These are phyloP conservation scores for Parnassius mnemosyne DNA, from an alignment of 2,888 invertebrate genomes.

Conservation along the genomic window DNA sequence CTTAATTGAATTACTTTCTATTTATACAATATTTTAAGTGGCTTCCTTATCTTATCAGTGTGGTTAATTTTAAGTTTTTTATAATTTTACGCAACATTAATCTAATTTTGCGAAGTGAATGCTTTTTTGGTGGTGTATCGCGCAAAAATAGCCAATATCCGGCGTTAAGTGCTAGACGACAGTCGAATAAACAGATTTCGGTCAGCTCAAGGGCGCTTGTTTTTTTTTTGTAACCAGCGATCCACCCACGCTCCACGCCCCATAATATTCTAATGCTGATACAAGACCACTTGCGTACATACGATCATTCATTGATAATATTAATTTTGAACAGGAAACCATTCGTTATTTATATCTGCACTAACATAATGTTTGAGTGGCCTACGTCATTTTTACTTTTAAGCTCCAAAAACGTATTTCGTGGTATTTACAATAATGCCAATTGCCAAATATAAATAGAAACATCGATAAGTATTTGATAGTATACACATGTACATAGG, in stretches of 20 bases:
- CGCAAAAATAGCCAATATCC: constrained; percentile 72
- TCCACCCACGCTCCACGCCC: constrained; percentile 44
- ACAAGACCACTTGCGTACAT: constrained; percentile 33
- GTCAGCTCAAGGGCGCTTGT: constrained; percentile 61
- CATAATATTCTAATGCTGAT: constrained; percentile 28
- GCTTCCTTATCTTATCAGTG: too few relatives aligned
- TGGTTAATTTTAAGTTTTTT: constrained; percentile 18
- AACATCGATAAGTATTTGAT: not conserved
- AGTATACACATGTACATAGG: too few relatives aligned
- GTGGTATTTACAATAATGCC: not conserved
- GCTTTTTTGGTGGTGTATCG: constrained; percentile 56
- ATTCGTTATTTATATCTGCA: constrained; percentile 14
- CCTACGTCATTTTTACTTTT: constrained; percentile 14
- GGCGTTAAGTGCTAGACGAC: constrained; percentile 77
- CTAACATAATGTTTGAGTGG: constrained; percentile 1
- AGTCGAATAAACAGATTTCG: constrained; percentile 70
- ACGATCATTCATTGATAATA: constrained; percentile 28
- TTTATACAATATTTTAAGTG: too few relatives aligned
- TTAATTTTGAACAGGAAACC: constrained; percentile 18
- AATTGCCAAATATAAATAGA: not conserved
- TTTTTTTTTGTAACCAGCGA: constrained; percentile 57
- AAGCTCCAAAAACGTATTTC: constrained; percentile 6
- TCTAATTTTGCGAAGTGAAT: constrained; percentile 42
- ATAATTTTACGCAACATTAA: constrained; percentile 38
- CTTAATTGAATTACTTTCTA: too few relatives aligned